Evolutionary conservation across 92 coral and sea anemone genomes (phyloP).

Genomic region (Palythoa grandis): DNA sequence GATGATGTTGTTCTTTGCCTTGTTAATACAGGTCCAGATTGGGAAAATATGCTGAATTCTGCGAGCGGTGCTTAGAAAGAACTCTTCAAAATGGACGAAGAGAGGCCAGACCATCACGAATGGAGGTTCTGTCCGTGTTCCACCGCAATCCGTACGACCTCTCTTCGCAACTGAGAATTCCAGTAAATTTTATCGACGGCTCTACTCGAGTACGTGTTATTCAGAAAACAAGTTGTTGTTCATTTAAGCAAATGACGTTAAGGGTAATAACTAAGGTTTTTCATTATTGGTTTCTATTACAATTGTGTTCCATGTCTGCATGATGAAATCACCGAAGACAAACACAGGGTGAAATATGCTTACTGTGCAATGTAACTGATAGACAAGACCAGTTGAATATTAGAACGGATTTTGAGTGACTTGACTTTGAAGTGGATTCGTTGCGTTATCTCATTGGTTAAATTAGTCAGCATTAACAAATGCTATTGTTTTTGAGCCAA

Average conservation of each 20-base stretch:
- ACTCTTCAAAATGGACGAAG: slow-evolving; percentile 88
- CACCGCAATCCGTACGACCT: slow-evolving; percentile 90
- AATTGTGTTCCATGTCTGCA: no score
- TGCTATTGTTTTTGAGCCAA: no score
- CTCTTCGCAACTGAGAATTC: slow-evolving; percentile 79
- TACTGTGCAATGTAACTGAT: no score
- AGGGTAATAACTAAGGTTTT: no score
- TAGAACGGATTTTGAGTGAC: no score
- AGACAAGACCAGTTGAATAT: no score
- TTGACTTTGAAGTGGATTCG: no score
- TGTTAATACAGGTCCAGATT: slow-evolving; percentile 43
- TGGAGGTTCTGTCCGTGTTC: slow-evolving; percentile 91
- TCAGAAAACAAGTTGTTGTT: not conserved
- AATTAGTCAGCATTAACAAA: no score
- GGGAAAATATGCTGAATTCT: slow-evolving; percentile 89
- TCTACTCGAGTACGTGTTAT: slow-evolving; percentile 62
- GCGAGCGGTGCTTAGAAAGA: slow-evolving; percentile 81
- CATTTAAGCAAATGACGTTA: not conserved
- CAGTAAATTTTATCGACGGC: slow-evolving; percentile 92
- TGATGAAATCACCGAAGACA: no score
- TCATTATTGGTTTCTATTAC: no score
- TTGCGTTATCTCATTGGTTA: no score
- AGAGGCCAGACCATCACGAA: slow-evolving; percentile 94
- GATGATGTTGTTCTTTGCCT: not conserved
- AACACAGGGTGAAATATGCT: no score